Conservation (phyloP, 2,797 vertebrate species). For the Lagodon rhomboides region DNA sequence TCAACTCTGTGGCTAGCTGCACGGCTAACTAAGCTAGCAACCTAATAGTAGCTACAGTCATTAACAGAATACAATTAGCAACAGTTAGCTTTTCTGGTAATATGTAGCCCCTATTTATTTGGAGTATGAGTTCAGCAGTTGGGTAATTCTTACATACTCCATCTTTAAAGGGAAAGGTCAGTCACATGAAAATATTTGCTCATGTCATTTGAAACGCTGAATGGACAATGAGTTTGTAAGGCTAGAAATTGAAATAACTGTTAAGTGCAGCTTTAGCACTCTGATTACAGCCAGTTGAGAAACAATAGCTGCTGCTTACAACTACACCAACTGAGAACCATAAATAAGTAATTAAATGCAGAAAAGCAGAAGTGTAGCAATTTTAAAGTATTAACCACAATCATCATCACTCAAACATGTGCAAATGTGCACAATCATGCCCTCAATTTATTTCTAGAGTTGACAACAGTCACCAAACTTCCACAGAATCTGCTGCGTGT, state of each 20-base stretch:
- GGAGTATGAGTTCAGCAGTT: no score
- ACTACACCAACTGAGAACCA: neutral
- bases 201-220: neutral
- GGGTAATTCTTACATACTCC: no score
- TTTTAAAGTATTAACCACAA: neutral
- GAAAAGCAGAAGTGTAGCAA: neutral
- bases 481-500: neutral
- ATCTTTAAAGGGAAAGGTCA: no score
- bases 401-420: neutral
- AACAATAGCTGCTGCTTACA: neutral
- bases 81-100: no score
- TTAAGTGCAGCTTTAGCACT: neutral
- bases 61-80: no score
- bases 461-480: neutral
- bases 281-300: neutral
- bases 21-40: no score
- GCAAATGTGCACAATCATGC: neutral
- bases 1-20: no score
- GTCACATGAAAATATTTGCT: neutral
- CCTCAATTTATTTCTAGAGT: neutral
- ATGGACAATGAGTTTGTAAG: no score
- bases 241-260: no score
- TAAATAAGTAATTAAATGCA: neutral
- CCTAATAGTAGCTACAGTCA: no score
- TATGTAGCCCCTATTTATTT: no score